Base-by-base conservation (phyloP, 2,888 invertebrate genomes). In the Cheilosia impressa region DNA sequence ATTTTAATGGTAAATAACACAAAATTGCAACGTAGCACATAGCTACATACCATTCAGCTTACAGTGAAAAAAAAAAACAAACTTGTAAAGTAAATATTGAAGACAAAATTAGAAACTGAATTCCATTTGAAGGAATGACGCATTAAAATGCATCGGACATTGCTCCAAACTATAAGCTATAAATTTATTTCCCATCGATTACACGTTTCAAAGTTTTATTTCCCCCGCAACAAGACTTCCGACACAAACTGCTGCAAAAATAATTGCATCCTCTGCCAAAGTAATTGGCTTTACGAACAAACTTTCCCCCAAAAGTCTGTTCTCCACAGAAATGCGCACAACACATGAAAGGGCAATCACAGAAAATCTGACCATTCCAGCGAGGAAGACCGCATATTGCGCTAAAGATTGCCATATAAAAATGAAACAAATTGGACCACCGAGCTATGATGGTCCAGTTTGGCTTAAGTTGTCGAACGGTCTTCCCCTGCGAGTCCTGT, bases 381-480 rank as follows among this genome's bases (percentile, higher is more conserved):
- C 17, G 9, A 31, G 19, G 9, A 19, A 27, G 13, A 24, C 41
- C 31, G 31, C 24, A 62, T 22, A 53, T 53, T 62, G 53, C 53
- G 52, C 19, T 31, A 27, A 62, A 72, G 53, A 52, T 47, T 47
- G 43, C 31, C 9, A 17, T 53, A 62, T 72, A 63, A 53, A 52
- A 72, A 24, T 53, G 41, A 53, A 72, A n/a, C 62, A 72, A 72
- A 72, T 72, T 63, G 53, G 62, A 63, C 72, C 43, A 6, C 15
- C 60, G 27, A 34, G 19, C 53, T 2, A 43, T 53, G 52, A 15
- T 53, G 53, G 53, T 43, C 41, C 62, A 52, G 19, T 62, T 31
- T 62, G 62, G 53, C 4, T 72, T 13, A 62, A 52, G 22, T 43
- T 72, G 72, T 52, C 65, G 22, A 9, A 65, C 5, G 9, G 2